phyloP scores from a whole-genome alignment of 1,140 invertebrate species.

The Meloidogyne hapla region DNA sequence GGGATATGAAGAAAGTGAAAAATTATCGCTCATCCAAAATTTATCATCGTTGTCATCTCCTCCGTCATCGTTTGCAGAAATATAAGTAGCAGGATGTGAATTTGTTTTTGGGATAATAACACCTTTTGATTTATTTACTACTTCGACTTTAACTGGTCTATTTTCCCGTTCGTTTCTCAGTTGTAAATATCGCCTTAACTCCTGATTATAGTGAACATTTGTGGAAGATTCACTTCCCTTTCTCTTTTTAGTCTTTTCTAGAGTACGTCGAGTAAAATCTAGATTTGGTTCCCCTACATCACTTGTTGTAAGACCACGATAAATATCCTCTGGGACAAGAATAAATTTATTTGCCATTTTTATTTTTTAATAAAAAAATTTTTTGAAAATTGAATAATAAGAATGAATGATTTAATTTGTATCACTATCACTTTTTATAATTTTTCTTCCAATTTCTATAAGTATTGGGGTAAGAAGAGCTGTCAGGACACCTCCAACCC shows the following conservation, averaged over 20 bases:
- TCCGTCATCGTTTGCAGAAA: too few species aligned
- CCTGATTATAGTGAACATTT: conserved; percentile 8
- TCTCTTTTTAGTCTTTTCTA: not conserved
- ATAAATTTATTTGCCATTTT: conserved; percentile 26
- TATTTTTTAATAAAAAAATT: not conserved
- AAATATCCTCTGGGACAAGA: conserved; percentile 22
- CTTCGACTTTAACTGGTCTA: conserved; percentile 13
- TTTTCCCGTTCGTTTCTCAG: conserved; percentile 3
- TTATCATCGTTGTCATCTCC: not conserved
- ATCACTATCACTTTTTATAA: not conserved
- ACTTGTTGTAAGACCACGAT: conserved; percentile 1
- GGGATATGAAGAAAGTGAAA: not conserved
- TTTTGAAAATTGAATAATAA: too few species aligned
- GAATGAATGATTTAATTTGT: not conserved
- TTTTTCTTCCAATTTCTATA: conserved; percentile 2
- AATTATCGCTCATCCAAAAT: not conserved
- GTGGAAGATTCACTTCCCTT: not conserved
- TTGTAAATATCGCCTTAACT: not conserved
- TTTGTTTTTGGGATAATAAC: too few species aligned
- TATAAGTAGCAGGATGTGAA: too few species aligned
- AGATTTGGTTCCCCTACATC: not conserved
- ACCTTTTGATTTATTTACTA: not conserved
- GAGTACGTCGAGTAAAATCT: not conserved
- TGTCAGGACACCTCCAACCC: not conserved
- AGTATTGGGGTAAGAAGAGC: conserved; percentile 12